These are phyloP conservation scores for Aldrovandia affinis DNA, from an alignment of 2,797 vertebrate genomes.

Conservation along the genomic window DNA sequence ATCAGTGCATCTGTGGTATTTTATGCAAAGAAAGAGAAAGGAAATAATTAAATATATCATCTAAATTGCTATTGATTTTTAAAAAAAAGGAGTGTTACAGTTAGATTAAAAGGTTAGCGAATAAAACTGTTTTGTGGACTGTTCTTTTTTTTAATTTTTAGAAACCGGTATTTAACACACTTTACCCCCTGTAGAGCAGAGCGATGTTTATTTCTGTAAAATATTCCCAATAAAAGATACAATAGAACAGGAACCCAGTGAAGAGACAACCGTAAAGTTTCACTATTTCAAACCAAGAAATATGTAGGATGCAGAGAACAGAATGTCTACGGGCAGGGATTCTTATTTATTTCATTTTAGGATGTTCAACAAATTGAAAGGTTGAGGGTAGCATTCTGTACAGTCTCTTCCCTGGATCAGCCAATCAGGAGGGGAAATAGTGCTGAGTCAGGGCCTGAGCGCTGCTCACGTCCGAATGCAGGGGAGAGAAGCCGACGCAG, in stretches of 20 bases:
- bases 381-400: conserved; percentile 54
- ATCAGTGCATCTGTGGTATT: not conserved
- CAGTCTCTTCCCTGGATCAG: conserved; percentile 77
- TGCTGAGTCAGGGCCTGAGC: conserved; percentile 86
- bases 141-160: conserved; percentile 67
- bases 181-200: conserved; percentile 36
- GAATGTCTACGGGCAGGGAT: not conserved
- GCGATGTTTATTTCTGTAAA: not conserved
- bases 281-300: not conserved
- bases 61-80: conserved; percentile 72
- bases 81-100: conserved; percentile 66
- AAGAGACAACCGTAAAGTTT: not conserved
- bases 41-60: conserved; percentile 66
- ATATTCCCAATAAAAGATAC: not conserved
- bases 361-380: conserved; percentile 34
- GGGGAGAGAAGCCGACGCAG: conserved; percentile 71
- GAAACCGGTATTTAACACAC: conserved; percentile 40
- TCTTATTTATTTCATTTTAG: conserved; percentile 2
- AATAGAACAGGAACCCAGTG: not conserved
- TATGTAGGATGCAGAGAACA: not conserved
- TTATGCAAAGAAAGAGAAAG: conserved; percentile 19
- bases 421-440: conserved; percentile 72
- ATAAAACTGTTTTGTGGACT: conserved; percentile 65
- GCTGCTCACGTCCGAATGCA: conserved; percentile 81
- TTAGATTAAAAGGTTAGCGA: conserved; percentile 76